A percentile compares a stretch with the other conserved stretches of the same genome.
Evolutionary conservation across 1,140 invertebrate genomes (phyloP).

Genomic region (Drosophila pseudoobscura): DNA sequence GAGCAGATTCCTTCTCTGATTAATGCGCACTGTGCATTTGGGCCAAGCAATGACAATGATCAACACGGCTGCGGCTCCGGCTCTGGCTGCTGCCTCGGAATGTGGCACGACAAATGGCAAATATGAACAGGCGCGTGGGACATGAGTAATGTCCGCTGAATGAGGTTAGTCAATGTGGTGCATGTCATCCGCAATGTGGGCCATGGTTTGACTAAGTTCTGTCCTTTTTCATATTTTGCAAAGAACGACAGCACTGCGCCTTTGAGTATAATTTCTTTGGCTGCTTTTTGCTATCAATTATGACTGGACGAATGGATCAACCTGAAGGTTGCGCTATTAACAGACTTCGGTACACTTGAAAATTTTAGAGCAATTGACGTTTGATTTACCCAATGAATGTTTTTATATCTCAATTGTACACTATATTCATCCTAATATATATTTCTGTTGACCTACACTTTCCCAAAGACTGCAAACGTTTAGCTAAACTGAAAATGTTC

Average conservation of each 20-base stretch:
- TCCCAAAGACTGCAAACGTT: not conserved
- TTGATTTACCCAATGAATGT: no score
- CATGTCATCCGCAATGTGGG: conserved; percentile 2
- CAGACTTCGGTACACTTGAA: no score
- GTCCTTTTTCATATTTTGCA: not conserved
- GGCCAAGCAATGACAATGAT: conserved; percentile 61
- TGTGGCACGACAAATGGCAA: conserved; percentile 52
- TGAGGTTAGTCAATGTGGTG: conserved; percentile 46
- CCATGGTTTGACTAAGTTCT: not conserved
- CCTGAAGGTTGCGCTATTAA: no score
- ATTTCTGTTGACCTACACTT: no score
- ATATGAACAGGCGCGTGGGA: conserved; percentile 25
- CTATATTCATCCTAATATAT: no score
- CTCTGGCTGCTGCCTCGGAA: conserved; percentile 2
- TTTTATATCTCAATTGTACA: no score
- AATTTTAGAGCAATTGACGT: no score
- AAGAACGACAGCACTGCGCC: not conserved
- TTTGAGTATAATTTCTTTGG: no score
- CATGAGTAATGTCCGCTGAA: conserved; percentile 20
- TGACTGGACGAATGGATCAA: no score
- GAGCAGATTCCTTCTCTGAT: conserved; percentile 47
- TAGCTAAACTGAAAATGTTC: conserved; percentile 43
- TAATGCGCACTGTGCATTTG: conserved; percentile 68
- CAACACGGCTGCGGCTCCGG: conserved; percentile 7
- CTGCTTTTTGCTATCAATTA: no score